Evolutionary conservation across 2,888 invertebrate species (phyloP), one percentile per base, ranked within the genome.

Genomic region (Ornithoptera priamus): DNA sequence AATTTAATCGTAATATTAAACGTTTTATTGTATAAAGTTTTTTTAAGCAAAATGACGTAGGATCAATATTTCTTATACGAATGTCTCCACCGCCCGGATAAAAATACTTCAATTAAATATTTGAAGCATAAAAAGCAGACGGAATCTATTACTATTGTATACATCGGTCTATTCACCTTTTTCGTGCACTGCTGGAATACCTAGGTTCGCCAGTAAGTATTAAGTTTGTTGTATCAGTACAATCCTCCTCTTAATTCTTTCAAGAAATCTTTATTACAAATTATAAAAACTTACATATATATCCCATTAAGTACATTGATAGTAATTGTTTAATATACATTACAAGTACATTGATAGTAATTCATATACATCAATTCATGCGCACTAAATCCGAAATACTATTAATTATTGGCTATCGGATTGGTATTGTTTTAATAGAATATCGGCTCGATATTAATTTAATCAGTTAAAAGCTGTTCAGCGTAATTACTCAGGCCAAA

Each of bases 91-190:
- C 17, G 8, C 1, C 22, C 22, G 46, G 36, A 53, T 63, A 56
- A 30, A 53, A 36, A 12, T 58, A 46, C 12, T 46, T 24, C 24
- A 15, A 56, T 12, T 58, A 18, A 65, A 65, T 46, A 58, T 65
- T 65, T 39, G 15, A 22, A 6, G 65, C 20, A 65, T 24, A 59
- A 58, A 50, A 15, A 58, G 46, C 15, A 17, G 59, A 58, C 18
- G 10, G 39, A 65, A 59, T 58, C 42, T 57, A 65, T 46, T 58
- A 65, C 24, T 58, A 65, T 46, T 24, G 22, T 58, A 65, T 17
- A 39, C 39, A 24, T 57, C 36, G 36, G 39, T n/a, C 24, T 24
- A 17, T 58, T 18, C 10, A 42, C 57, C 4, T 62, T 18, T 42
- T 22, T 22, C 22, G 2, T 22, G 61, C 39, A 39, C 5, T 39